Conservation (phyloP, 2,797 vertebrate genomes). For the Hoplostethus atlanticus region DNA sequence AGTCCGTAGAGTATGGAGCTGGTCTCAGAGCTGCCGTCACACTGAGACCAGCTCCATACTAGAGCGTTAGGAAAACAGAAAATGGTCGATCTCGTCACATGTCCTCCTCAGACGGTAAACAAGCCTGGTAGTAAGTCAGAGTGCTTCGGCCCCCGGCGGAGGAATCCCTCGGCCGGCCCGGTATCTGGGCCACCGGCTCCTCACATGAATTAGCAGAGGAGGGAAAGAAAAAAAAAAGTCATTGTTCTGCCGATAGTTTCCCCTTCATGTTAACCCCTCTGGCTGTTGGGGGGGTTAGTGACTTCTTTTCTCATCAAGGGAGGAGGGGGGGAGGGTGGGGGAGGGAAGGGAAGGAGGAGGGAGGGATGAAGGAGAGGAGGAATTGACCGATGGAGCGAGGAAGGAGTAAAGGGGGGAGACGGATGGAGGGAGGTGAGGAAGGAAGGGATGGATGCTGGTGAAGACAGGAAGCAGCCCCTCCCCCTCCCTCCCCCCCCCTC, state of each 20-base stretch:
- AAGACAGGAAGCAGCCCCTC: constrained; percentile 23
- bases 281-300: constrained; percentile 67
- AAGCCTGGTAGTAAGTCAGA: not conserved
- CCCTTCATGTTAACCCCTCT: constrained; percentile 52
- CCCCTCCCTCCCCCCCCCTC: not conserved
- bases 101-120: too few relatives aligned
- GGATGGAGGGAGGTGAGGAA: not conserved
- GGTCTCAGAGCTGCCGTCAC: too few relatives aligned
- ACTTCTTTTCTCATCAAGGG: constrained; percentile 61
- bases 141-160: too few relatives aligned
- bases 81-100: too few relatives aligned
- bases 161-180: constrained; percentile 33
- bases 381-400: constrained; percentile 10
- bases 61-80: too few relatives aligned
- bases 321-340: not conserved
- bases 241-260: constrained; percentile 58
- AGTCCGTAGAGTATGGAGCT: too few relatives aligned
- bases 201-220: constrained; percentile 57
- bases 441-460: constrained; percentile 6
- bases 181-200: constrained; percentile 74
- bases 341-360: too few relatives aligned
- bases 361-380: not conserved
- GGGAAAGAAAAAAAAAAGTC: constrained; percentile 25
- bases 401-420: not conserved
- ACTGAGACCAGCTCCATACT: too few relatives aligned